Evolutionary conservation across 2,113 vertebrate species (phyloP), one percentile per base, ranked within the genome.

Genomic region (Rhipidura dahli): DNA sequence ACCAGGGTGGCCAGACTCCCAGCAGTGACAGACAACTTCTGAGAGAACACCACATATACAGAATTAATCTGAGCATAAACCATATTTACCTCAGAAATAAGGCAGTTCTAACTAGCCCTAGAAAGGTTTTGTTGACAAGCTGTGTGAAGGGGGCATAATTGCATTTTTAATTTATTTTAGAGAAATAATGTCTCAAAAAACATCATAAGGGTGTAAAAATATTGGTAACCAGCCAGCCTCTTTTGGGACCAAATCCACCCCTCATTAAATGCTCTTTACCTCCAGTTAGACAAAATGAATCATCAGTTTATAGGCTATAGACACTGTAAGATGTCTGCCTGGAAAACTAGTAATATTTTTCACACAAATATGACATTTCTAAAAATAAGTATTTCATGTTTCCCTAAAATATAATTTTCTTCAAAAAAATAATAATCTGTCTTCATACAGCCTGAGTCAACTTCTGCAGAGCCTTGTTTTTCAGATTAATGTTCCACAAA

Each of bases 401-500:
- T 65, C 50, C n/a, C 85, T 72, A 69, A 87, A 93, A 81, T 53
- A 53, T 6, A 1, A 15, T 77, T 83, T 83, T 68, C 37, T 93
- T 86, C 1, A 64, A 60, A 63, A 63, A 77, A 79, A 82, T 47
- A 77, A 79, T 72, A 5, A 78, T 70, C 81, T 69, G 33, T 57
- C 54, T 70, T 94, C 44, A 45, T n/a, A 44, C 11, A 22, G 19
- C 20, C 28, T 35, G n/a, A 83, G 56, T n/a, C 59, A 73, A 22
- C 73, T 90, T 85, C 79, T 59, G 56, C 33, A 61, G 63, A 93
- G 40, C 11, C 39, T 91, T 33, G 3, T 80, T 95, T 96, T 83
- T 83, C 75, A 83, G n/a, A 63, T 51, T 45, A 45, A 77, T 72
- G 42, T 72, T 96, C 40, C n/a, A 24, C 13, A 2, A 40, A 68